Evolutionary conservation across 2,113 vertebrate genomes (phyloP).

Genomic region (Bos indicus): DNA sequence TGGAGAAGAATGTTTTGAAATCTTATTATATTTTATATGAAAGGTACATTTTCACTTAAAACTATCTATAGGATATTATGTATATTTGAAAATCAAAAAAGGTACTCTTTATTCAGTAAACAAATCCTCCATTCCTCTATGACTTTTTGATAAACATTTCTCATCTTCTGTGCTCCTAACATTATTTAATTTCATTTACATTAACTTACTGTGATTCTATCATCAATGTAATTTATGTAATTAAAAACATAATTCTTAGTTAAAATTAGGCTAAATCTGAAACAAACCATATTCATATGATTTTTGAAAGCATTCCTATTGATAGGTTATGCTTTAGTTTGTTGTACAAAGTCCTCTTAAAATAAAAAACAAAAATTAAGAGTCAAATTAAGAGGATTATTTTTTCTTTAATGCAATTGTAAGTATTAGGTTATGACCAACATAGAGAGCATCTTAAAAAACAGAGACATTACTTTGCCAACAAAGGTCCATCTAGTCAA

Average conservation of each 20-base stretch:
- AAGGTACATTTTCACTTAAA: background rate
- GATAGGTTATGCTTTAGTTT: background rate
- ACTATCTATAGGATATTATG: background rate
- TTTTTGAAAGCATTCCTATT: background rate
- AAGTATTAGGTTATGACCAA: background rate
- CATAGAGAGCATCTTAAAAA: background rate
- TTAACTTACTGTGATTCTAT: background rate
- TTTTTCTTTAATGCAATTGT: background rate
- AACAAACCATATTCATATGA: background rate
- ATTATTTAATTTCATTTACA: background rate
- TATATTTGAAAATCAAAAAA: background rate
- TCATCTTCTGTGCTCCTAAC: background rate
- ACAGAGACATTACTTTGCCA: background rate
- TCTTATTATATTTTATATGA: background rate
- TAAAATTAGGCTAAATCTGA: background rate
- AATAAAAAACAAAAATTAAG: background rate
- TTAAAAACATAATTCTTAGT: background rate
- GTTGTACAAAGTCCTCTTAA: background rate
- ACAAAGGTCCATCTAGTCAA: background rate
- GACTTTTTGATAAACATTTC: background rate
- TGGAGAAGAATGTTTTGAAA: background rate
- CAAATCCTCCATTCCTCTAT: background rate
- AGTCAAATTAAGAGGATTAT: background rate
- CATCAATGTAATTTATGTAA: background rate
- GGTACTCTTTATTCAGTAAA: background rate